These are phyloP conservation scores for Dolichotis patagonum DNA, from an alignment of 2,113 vertebrate species.

Conservation along the genomic window DNA sequence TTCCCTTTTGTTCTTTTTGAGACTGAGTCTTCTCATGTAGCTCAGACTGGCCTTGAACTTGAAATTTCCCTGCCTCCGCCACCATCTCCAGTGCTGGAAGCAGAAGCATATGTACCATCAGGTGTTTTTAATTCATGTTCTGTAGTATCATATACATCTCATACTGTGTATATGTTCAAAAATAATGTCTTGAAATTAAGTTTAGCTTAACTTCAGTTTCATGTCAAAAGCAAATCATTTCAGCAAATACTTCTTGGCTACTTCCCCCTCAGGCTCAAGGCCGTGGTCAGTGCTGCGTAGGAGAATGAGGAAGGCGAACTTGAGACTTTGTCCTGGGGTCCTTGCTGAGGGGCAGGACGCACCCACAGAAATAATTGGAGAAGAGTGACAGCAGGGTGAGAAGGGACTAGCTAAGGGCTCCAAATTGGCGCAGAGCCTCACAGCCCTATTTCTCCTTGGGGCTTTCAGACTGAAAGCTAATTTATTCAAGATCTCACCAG, in stretches of 20 bases:
- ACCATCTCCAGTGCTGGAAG: background rate
- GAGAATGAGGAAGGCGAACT: background rate
- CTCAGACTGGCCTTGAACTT: background rate
- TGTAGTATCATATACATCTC: background rate
- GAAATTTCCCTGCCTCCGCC: no score
- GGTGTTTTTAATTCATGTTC: background rate
- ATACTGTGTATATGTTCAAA: background rate
- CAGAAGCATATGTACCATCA: background rate
- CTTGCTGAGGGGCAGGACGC: background rate
- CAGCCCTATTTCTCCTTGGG: background rate
- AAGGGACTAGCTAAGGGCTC: background rate
- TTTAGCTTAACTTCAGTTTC: background rate
- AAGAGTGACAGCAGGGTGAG: background rate
- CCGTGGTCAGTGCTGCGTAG: rapidly evolving
- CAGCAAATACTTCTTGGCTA: background rate
- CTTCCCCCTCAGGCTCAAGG: rapidly evolving
- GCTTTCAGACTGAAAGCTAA: background rate
- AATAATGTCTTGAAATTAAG: background rate
- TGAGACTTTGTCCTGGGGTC: background rate
- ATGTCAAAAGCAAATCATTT: background rate
- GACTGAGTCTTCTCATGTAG: background rate
- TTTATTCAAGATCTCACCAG: background rate
- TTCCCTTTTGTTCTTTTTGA: background rate
- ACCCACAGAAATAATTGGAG: background rate
- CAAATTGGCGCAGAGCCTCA: background rate